Percentiles rank a stretch among this genome's conserved stretches.
Conservation (phyloP, 2,797 vertebrate genomes). For the Trachurus trachurus region DNA sequence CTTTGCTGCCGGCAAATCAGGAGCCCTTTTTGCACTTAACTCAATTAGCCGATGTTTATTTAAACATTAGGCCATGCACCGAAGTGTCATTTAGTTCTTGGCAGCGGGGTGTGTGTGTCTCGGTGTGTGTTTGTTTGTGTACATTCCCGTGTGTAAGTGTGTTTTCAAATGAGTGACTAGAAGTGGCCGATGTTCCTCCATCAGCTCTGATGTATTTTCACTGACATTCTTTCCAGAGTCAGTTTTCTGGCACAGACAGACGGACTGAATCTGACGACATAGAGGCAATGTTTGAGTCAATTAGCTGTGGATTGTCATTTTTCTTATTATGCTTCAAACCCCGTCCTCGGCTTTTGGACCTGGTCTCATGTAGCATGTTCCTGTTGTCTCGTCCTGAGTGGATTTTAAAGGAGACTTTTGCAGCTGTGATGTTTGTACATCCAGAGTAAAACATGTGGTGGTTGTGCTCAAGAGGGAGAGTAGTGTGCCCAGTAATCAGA, state of each 20-base stretch:
- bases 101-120: slow-evolving; percentile 10
- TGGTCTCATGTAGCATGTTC: neutral
- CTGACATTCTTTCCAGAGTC: neutral
- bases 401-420: slow-evolving; percentile 1
- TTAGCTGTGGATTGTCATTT: slow-evolving; percentile 2
- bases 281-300: neutral
- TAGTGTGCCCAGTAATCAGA: too few relatives aligned
- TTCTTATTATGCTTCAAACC: slow-evolving; percentile 4
- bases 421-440: neutral
- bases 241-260: neutral
- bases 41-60: slow-evolving; percentile 51
- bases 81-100: slow-evolving; percentile 36
- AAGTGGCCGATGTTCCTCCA: slow-evolving; percentile 13
- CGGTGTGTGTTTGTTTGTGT: neutral
- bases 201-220: slow-evolving; percentile 1
- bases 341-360: neutral
- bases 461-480: too few relatives aligned
- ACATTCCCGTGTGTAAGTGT: slow-evolving; percentile 2
- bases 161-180: slow-evolving; percentile 1
- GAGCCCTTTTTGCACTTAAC: slow-evolving; percentile 29
- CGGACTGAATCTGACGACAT: neutral
- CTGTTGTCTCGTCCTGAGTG: neutral
- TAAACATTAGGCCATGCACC: slow-evolving; percentile 38
- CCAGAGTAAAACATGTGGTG: neutral
- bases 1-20: slow-evolving; percentile 31